Evolutionary conservation across 2,888 invertebrate species (phyloP), one percentile per base, ranked within the genome.

Genomic region (Antheraea assamensis): DNA sequence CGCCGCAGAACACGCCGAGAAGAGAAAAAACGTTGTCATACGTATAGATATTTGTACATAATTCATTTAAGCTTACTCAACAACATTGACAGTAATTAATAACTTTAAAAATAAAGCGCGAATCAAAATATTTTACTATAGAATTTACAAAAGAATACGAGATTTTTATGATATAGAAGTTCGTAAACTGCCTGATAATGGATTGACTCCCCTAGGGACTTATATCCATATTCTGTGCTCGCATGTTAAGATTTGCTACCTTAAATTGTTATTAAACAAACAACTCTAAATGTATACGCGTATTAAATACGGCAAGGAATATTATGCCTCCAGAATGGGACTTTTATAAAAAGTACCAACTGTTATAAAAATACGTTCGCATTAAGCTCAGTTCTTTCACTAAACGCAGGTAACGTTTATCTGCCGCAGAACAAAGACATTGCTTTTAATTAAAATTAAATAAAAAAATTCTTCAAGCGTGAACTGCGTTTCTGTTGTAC

Each of bases 391-490:
- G 61, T 30, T 30, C 61, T 64, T 64, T 64, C 27, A 64, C 27
- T 64, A 30, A 64, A 30, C 61, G 27, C 27, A 64, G 61, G 61
- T 64, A 58, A n/a, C 58, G 58, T 58, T 58, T 58, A 64, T 64
- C 61, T 64, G 61, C 61, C 8, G 15, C 7, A 76, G 80, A 81
- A 86, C 85, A 85, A 85, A 85, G 86, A 83, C 81, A 83, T 77
- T 78, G 82, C 71, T 78, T 84, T 86, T 79, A 86, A 85, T 86
- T 86, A 86, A 86, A 86, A 75, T 84, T 78, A 85, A 83, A 85
- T 83, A 84, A 83, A 85, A n/a, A 85, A 83, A 73, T 71, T 21
- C 31, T 72, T 1, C 30, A 76, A 74, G 75, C 21, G 47, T 42
- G 72, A 52, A 17, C 15, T 10, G 5, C n/a, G n/a, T 31, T 19